Percentiles rank a stretch among this genome's conserved stretches.
Evolutionary conservation across 2,113 vertebrate species (phyloP).

Genomic region (Rhegmatorhina hoffmannsi): DNA sequence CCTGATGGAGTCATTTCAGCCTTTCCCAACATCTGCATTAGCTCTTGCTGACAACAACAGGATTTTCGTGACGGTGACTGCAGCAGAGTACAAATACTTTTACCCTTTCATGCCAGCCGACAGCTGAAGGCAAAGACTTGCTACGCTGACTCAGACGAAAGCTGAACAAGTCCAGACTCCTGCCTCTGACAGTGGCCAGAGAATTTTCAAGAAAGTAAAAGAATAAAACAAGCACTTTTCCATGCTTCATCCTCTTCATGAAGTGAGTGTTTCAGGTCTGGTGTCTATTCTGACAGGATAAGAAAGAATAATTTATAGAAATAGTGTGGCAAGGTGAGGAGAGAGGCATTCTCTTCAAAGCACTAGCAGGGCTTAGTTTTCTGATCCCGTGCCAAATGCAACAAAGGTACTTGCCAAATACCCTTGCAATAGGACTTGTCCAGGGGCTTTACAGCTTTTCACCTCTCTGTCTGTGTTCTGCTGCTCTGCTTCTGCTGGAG

Average conservation of each 20-base stretch:
- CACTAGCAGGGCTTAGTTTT: not conserved
- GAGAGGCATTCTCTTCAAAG: not conserved
- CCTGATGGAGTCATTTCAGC: not conserved
- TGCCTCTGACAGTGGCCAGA: not conserved
- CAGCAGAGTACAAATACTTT: not conserved
- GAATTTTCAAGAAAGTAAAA: not conserved
- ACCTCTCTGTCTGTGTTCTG: not conserved
- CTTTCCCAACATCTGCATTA: not conserved
- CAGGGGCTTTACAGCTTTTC: not conserved
- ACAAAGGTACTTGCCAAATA: not conserved
- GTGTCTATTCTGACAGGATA: not conserved
- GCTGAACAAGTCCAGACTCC: slow-evolving; percentile 24
- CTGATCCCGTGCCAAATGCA: not conserved
- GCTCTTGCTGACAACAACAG: not conserved
- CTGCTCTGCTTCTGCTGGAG: not conserved
- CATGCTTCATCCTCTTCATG: not conserved
- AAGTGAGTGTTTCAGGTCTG: not conserved
- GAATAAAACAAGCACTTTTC: not conserved
- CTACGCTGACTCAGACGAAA: slow-evolving; percentile 1
- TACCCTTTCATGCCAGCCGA: not conserved
- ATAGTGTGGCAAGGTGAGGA: not conserved
- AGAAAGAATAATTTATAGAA: not conserved
- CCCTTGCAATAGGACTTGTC: not conserved
- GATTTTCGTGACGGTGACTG: not conserved
- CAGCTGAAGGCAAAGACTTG: not conserved